Evolutionary conservation across 2,797 vertebrate genomes (phyloP), one percentile per base, ranked within the genome.

Genomic region (Carcharodon carcharias): DNA sequence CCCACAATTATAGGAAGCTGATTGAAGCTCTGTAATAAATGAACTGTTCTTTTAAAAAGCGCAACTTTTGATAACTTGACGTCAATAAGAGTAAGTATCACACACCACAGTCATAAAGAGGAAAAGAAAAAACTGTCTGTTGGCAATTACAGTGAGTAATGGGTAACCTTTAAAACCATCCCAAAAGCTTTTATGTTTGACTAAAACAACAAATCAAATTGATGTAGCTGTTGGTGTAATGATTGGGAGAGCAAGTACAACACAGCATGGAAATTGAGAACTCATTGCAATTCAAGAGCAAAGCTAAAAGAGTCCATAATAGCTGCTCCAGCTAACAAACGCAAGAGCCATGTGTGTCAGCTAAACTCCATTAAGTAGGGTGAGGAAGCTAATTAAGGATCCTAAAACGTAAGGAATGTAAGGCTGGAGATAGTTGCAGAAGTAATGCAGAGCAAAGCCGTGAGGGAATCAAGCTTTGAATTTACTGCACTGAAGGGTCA

Each of bases 61-160:
- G 67, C 31, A 28, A 73, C 94, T 31, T 95, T 31, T 28, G 92
- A 95, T 71, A 28, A 56, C 73, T 95, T 95, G 56, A 58, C 21
- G 16, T 2, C 69, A 56, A n/a, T 95, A 65, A 95, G 31, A 67
- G 18, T 16, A n/a, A 21, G 3, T 6, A 65, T 45, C 50, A 91
- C 94, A 77, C 5, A 28, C 94, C 7, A 45, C 63, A 12, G 65
- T 58, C 56, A 12, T 77, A 16, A 95, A 56, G 50, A 77, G 50
- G 35, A 95, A 95, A 73, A 58, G 31, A 71, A 63, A 61, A 40
- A 63, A 6, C 91, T 93, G 61, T 67, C 71, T 77, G 69, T 95
- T 95, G 50, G 31, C n/a, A 56, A 58, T 95, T 77, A 95, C 50
- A n/a, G 14, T 77, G 94, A 77, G 69, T 77, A 54, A 95, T 77